Evolutionary conservation across 2,888 invertebrate species (phyloP), one percentile per base, ranked within the genome.

Genomic region (Coenonympha arcania): DNA sequence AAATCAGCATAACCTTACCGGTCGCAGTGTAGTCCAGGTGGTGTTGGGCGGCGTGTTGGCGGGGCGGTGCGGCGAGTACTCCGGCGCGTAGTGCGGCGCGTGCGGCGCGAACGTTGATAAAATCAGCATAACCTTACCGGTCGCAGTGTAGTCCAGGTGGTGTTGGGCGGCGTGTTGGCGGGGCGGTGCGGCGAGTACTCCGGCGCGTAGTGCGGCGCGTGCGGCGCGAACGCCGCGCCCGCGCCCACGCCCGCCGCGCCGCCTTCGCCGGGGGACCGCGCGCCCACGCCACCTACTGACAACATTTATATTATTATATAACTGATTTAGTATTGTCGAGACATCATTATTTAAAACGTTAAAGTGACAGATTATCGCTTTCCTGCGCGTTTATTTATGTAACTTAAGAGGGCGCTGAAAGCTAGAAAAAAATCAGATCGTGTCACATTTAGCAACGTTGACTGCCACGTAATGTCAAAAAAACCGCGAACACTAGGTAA

Each of bases 151-250:
- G 84, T 84, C 83, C 85, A 85, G 2, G 85, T 85, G 63, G 84
- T 85, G 67, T 79, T 78, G 50, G 85, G 85, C 58, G 85, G 79
- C 47, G 85, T 84, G 73, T 82, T 75, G 59, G 82, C 68, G 61
- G 79, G 76, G 6, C 84, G 79, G 65, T 83, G 85, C 68, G 85
- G 85, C 61, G 84, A 84, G 76, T 85, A 85, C 47, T 84, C 84
- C 48, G 81, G 79, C 63, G 83, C 78, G 73, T 84, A 85, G 74
- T 83, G 84, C 67, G 82, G 62, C 91, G 93, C 56, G 91, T 91
- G 77, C 48, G 73, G 62, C 20, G 73, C 64, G 63, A 69, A 73
- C 20, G 90, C 90, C 20, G 73, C 64, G 63, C 68, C 73, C 20
- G 90, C 90, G 57, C 52, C 88, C 90, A 52, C 56, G 45, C 63